Evolutionary conservation across 2,888 invertebrate species (phyloP), one percentile per base, ranked within the genome.

Genomic region (Tubulanus polymorphus): DNA sequence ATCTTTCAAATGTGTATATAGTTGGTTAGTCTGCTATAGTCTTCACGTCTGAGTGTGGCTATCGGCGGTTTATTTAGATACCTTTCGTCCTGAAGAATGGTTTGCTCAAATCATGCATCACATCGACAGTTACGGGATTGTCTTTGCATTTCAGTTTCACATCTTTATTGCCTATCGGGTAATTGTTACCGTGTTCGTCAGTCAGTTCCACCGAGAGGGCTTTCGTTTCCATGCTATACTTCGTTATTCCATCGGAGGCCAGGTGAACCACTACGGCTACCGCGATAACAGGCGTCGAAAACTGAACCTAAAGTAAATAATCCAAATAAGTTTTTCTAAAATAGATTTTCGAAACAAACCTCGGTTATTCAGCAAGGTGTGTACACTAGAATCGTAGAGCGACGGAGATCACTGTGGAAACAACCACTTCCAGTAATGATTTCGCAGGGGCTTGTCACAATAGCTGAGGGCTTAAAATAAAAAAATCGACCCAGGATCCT

Each of bases 41-140:
- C n/a, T n/a, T n/a, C n/a, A n/a, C n/a, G n/a, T n/a, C n/a, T n/a
- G n/a, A n/a, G n/a, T n/a, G n/a, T n/a, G n/a, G n/a, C n/a, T n/a
- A n/a, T n/a, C n/a, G n/a, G n/a, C n/a, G n/a, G n/a, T n/a, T n/a
- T n/a, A 10, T 23, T 15, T 26, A 48, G 29, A 45, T 55, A 70
- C 70, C 73, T 66, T 63, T 68, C 1, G 71, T 66, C 20, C 65
- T 51, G 37, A 62, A 63, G 56, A 74, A 72, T 3, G 68, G 65
- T 48, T 61, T 60, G 50, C 63, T 67, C 10, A 74, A 64, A 51
- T 73, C 68, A 29, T 74, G 72, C 0, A 53, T 48, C 3, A 72
- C 60, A 1, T 66, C 51, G 18, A 73, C 53, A n/a, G 57, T 57
- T 2, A 70, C 12, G 1, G 71, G 70, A 46, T 62, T 67, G 1